Evolutionary conservation across 2,797 vertebrate species (phyloP), one percentile per base, ranked within the genome.

Genomic region (Micropoecilia bifurca): DNA sequence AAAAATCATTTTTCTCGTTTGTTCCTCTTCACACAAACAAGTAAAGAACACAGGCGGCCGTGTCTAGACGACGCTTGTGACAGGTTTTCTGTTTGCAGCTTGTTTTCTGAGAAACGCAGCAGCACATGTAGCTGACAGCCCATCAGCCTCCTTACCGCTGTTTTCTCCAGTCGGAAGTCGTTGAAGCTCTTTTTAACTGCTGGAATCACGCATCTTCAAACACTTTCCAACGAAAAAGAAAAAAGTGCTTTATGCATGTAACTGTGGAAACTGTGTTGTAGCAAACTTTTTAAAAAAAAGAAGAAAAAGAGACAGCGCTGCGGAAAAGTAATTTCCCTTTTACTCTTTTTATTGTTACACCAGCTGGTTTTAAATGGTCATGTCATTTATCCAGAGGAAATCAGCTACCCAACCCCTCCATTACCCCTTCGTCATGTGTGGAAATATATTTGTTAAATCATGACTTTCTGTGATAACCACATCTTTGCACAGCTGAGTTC

Each of bases 111-210:
- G 6, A 45, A 83, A 47, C 2, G 9, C 50, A 30, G 7, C 66
- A 61, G 77, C 74, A 78, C 57, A 50, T 50, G 46, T 33, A 73
- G 77, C 78, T 83, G 87, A 76, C 80, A 76, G 69, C 74, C 36
- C 43, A 59, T 85, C 77, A 55, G 55, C 48, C 72, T n/a, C 12
- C 59, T 39, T 0, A 71, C 59, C 6, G 68, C 77, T 59, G 47
- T 69, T 78, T 80, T 69, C 48, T 53, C 75, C 78, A 79, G 47
- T 30, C 76, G 10, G 43, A 75, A 71, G 3, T 61, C 69, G 2
- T 55, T 33, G 28, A 57, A 59, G 28, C 50, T 71, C 57, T 36
- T 73, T 68, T 55, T 7, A 71, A 41, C 41, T 45, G 59, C 72
- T 77, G 68, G 39, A 61, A 80, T 79, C 74, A 66, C 45, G 36